Evolutionary conservation across 2,888 invertebrate species (phyloP).

Genomic region (Augochlorella aurata): DNA sequence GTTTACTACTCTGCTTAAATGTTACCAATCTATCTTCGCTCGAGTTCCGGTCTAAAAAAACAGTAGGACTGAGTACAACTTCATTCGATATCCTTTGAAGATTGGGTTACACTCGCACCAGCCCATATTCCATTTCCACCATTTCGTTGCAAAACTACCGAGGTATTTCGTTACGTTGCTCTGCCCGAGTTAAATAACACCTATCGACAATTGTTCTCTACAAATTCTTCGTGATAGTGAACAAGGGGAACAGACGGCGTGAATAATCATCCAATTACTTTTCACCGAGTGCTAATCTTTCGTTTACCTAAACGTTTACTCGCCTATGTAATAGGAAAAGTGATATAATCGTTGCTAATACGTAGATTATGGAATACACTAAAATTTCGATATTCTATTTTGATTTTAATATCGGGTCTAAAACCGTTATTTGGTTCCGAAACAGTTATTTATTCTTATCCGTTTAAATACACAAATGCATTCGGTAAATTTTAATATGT

Average conservation of each 20-base stretch:
- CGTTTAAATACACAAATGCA: no score
- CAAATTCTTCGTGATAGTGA: constrained; percentile 31
- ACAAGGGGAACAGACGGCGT: background rate
- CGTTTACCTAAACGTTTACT: background rate
- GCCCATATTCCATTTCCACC: constrained; percentile 70
- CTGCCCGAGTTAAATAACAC: constrained; percentile 43
- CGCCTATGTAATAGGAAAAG: background rate
- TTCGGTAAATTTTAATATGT: no score
- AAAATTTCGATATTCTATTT: no score
- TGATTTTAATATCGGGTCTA: no score
- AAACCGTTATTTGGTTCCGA: no score
- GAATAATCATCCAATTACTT: background rate
- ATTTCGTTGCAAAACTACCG: constrained; percentile 70
- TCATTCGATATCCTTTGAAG: constrained; percentile 68
- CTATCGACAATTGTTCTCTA: constrained; percentile 48
- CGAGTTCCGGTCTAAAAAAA: constrained; percentile 27
- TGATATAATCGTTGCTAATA: no score
- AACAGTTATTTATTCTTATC: no score
- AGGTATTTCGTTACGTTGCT: constrained; percentile 66
- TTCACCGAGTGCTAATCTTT: background rate
- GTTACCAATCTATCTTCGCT: constrained; percentile 59
- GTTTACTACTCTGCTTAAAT: constrained; percentile 40
- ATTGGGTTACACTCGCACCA: constrained; percentile 64
- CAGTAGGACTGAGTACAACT: constrained; percentile 59
- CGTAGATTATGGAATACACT: no score